A percentile compares a stretch with the other conserved stretches of the same genome.
phyloP scores from a whole-genome alignment of 2,113 vertebrate genomes.

The Gulo gulo region DNA sequence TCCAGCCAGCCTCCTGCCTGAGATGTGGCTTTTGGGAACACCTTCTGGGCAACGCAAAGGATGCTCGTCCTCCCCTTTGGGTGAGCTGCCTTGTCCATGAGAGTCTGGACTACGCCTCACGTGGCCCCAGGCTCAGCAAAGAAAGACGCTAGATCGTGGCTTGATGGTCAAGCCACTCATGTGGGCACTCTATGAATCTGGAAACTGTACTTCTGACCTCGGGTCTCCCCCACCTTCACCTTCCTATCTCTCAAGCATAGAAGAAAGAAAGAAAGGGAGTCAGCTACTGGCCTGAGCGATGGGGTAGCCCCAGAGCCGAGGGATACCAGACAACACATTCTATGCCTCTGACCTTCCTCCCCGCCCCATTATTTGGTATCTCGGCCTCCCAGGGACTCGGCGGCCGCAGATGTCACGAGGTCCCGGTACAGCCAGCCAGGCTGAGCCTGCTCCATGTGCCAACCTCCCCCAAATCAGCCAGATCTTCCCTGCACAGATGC shows the following conservation, averaged over 20 bases:
- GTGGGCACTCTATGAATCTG: neutral
- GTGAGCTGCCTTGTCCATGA: neutral
- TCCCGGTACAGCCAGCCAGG: neutral
- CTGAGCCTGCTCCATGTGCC: neutral
- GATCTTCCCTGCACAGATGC: neutral
- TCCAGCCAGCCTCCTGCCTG: neutral
- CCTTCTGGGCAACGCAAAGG: neutral
- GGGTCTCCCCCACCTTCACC: neutral
- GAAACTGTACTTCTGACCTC: neutral
- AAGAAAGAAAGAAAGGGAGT: neutral
- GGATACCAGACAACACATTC: neutral
- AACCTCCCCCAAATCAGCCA: neutral
- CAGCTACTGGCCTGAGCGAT: neutral
- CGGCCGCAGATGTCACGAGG: neutral
- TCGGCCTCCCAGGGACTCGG: neutral
- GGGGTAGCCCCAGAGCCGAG: too few species aligned
- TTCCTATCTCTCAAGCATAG: neutral
- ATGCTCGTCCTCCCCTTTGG: fast-evolving
- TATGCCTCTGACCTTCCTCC: neutral
- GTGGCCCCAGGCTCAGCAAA: neutral
- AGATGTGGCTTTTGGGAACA: neutral
- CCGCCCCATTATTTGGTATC: neutral
- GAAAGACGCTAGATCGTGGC: neutral
- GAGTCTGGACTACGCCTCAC: neutral
- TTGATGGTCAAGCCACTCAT: neutral